These are phyloP conservation scores for Trilocha varians DNA, from an alignment of 2,888 invertebrate genomes.

Conservation along the genomic window DNA sequence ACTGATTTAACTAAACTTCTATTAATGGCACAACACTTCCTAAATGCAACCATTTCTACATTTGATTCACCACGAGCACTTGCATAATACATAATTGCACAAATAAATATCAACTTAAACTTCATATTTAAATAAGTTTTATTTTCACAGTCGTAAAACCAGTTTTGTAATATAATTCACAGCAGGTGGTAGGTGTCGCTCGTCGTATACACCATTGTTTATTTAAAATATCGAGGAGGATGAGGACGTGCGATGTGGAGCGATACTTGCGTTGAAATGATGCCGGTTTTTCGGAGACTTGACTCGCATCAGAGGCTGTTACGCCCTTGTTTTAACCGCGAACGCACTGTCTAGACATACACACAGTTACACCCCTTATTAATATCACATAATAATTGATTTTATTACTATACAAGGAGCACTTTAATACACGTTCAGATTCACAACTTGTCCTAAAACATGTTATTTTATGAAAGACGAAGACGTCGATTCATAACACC, in stretches of 20 bases:
- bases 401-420: neutral
- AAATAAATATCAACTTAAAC: conserved; percentile 36
- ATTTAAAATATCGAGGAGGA: conserved; percentile 17
- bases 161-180: conserved; percentile 27
- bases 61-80: conserved; percentile 20
- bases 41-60: conserved; percentile 32
- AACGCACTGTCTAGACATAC: neutral
- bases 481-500: conserved; percentile 35
- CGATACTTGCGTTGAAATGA: conserved; percentile 40
- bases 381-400: neutral
- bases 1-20: conserved; percentile 43
- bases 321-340: conserved; percentile 21
- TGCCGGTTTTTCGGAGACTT: conserved; percentile 13
- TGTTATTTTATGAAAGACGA: conserved; percentile 28
- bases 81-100: conserved; percentile 24
- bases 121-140: conserved; percentile 29
- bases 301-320: conserved; percentile 43
- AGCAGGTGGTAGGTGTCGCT: conserved; percentile 51
- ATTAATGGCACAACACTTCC: conserved; percentile 51
- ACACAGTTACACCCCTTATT: neutral
- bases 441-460: conserved; percentile 3
- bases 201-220: conserved; percentile 47
- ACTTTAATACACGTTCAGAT: neutral
- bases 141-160: conserved; percentile 13
- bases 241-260: conserved; percentile 38